Evolutionary conservation across 2,888 invertebrate genomes (phyloP), one percentile per base, ranked within the genome.

Genomic region (Aproaerema taeniolella): DNA sequence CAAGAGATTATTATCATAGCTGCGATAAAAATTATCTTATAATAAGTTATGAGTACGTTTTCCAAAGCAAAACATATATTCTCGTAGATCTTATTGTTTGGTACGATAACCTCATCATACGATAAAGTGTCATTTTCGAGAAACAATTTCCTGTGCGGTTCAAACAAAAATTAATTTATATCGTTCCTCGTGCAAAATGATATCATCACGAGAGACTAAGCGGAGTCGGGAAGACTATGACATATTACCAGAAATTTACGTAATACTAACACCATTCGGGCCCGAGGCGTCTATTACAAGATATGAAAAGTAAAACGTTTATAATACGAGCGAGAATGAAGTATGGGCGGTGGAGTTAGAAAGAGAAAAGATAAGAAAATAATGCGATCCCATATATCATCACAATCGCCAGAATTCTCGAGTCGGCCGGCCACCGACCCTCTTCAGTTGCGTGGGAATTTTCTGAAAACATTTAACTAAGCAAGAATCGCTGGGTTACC

Each of bases 331-430:
- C 66, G 62, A 49, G 69, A 79, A 83, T 83, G 80, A 83, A 79
- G 80, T 80, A 83, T 82, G 79, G 73, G 59, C 69, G 72, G 73
- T 77, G 75, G 77, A 80, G 82, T 78, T 79, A 83, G 81, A 80
- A 78, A 79, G 78, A 80, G 80, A 79, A 75, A 78, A 81, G 86
- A 86, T 85, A 85, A 85, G 86, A 81, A 85, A 82, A 85, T 85
- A 86, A 86, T 83, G 75, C 83, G 67, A 76, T 67, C 69, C 69
- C 82, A 82, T 86, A 86, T 83, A 85, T 87, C 85, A 87, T 85
- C 73, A 69, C 78, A 85, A 83, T 82, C 83, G 78, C 81, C 68
- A 74, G 73, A 81, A 81, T 78, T 81, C 77, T 71, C 60, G 61
- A 69, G 66, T 60, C 69, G 70, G 69, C 68, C 69, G 71, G 69